Evolutionary conservation across 2,797 vertebrate species (phyloP), one percentile per base, ranked within the genome.

Genomic region (Podarcis siculus): DNA sequence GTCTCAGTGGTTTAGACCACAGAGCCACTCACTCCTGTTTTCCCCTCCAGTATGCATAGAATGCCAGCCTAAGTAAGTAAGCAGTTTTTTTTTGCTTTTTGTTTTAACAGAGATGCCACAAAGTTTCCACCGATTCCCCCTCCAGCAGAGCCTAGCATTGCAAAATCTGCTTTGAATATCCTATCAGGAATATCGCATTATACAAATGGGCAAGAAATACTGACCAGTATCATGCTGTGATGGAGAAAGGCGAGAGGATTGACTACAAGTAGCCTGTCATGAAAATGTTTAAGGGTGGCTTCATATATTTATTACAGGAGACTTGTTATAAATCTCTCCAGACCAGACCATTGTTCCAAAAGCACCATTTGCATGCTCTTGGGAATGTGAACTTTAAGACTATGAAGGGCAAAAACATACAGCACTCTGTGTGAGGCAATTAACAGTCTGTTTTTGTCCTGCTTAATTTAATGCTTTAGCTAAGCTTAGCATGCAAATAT

Each of bases 321-420:
- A 8, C 77, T 80, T 75, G 77, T 64, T 85, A 64, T 89, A 89
- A 89, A 85, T 85, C 39, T 5, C 86, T 88, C 85, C 76, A 71
- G 39, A 55, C 5, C 32, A 55, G 15, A n/a, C 8, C 67, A 19
- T 4, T 39, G 27, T 21, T 30, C 81, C 61, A 13, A 73, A 87
- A 79, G 42, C 5, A 89, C 13, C 27, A 39, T 90, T 85, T 3
- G 0, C 19, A 30, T 35, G 45, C 6, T 75, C 3, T 30, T 79
- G 83, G 8, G 75, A 71, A 1, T 67, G 55, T 55, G 69, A 83
- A 0, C 73, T 86, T 89, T 66, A 79, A 87, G 58, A 1, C 0
- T 21, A 3, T 12, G 69, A 79, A 90, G 79, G 78, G 27, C 37
- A 78, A 81, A 84, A 92, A 61, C 37, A 69, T 0, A 8, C 4